Base-by-base conservation (phyloP, 1,140 invertebrate species). In the Atta cephalotes region DNA sequence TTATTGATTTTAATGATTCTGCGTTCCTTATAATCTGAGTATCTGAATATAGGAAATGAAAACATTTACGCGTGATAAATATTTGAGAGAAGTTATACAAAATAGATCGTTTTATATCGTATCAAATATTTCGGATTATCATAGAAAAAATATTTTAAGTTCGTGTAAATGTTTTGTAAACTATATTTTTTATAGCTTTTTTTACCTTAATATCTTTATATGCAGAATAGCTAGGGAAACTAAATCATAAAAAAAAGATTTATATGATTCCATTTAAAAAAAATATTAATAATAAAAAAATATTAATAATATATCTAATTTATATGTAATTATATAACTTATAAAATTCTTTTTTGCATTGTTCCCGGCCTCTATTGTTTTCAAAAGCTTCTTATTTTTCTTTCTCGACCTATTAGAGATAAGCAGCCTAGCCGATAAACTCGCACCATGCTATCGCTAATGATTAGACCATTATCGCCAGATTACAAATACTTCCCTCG, bases 351-450 rank as follows among this genome's bases (percentile, higher is more conserved):
- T 45, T 45, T 45, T 45, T 2, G 9, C 39, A 45, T 45, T 45
- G 39, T 45, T 45, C 39, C 3, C 39, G 1, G 9, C 2, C 6
- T 70, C 39, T 74, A 60, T 84, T 84, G 70, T 76, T 51, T 62
- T 62, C 39, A 72, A 16, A 45, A 18, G 4, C 12, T 49, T 84
- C 18, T 84, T 62, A 28, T 62, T 76, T 74, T 82, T 71, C 2
- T 9, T 39, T 76, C 21, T 62, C 21, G 28, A n/a, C 66, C 45
- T 81, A 21, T 81, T 81, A 58, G 16, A 81, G 79, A 81, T 81
- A 81, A 60, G 16, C 21, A 0, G 2, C 21, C 49, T 1, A 56
- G 14, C 49, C 7, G 65, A 81, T 81, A 80, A 80, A 45, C 14
- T 39, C 49, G 16, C 45, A 16, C 1, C 18, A n/a, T 21, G 18